Percentiles rank a stretch among this genome's conserved stretches.
phyloP scores from a whole-genome alignment of 2,797 vertebrate species.

The Neomorphus geoffroyi region DNA sequence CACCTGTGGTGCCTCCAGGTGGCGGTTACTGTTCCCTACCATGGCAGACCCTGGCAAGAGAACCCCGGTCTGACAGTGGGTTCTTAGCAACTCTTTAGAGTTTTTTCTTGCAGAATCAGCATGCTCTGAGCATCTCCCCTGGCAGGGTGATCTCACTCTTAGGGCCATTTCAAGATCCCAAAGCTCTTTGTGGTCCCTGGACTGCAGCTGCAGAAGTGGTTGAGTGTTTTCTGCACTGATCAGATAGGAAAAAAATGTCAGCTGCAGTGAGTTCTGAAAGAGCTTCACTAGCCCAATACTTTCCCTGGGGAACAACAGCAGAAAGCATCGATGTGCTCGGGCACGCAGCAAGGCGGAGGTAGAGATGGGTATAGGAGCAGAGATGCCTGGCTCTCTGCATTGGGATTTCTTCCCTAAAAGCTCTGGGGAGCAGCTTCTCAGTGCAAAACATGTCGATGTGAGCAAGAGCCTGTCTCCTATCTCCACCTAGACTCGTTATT shows the following conservation, averaged over 20 bases:
- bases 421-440: background rate
- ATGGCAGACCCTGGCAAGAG: background rate
- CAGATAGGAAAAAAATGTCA: background rate
- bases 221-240: background rate
- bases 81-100: no score
- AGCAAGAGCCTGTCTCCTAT: background rate
- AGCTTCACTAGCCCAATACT: fast-evolving
- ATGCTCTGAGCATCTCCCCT: background rate
- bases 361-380: background rate
- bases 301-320: background rate
- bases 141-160: background rate
- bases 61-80: fast-evolving
- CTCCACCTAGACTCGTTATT: background rate
- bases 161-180: background rate
- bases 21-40: background rate
- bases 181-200: background rate
- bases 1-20: background rate
- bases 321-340: background rate
- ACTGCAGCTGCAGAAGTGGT: background rate
- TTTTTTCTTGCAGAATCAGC: background rate
- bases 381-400: background rate
- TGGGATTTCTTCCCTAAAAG: background rate
- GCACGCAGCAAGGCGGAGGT: fast-evolving
- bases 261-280: background rate
- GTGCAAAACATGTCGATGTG: background rate